A percentile compares a stretch with the other conserved stretches of the same genome.
These are phyloP conservation scores for Microplitis deprimator DNA, from an alignment of 2,888 invertebrate genomes.

Conservation along the genomic window DNA sequence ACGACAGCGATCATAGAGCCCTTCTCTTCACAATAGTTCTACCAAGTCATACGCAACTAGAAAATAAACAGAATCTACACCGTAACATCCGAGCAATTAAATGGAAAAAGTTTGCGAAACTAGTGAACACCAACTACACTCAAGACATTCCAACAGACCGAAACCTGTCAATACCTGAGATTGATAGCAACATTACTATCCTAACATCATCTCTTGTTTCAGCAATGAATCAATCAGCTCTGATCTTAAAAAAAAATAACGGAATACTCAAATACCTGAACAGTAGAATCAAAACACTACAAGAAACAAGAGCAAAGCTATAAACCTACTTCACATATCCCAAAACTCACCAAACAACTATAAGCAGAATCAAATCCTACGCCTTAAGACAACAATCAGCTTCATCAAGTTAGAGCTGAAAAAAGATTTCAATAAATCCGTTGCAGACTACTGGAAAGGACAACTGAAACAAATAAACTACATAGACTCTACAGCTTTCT, in stretches of 20 bases:
- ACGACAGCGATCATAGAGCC: neutral
- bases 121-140: neutral
- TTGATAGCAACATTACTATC: neutral
- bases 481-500: conserved; percentile 4
- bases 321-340: neutral
- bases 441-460: neutral
- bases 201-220: neutral
- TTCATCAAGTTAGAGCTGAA: neutral
- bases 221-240: neutral
- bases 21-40: neutral
- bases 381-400: neutral
- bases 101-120: conserved; percentile 17
- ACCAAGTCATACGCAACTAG: neutral
- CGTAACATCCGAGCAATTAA: neutral
- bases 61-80: neutral
- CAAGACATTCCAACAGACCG: neutral
- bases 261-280: neutral
- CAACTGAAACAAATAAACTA: conserved; percentile 24
- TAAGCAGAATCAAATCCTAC: neutral
- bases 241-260: neutral
- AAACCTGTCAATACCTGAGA: conserved; percentile 2
- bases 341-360: neutral
- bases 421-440: neutral
- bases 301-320: neutral
- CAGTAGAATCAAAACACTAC: neutral